These are phyloP conservation scores for Cricetomys ansorgei DNA, from an alignment of 2,113 vertebrate genomes.

Conservation along the genomic window DNA sequence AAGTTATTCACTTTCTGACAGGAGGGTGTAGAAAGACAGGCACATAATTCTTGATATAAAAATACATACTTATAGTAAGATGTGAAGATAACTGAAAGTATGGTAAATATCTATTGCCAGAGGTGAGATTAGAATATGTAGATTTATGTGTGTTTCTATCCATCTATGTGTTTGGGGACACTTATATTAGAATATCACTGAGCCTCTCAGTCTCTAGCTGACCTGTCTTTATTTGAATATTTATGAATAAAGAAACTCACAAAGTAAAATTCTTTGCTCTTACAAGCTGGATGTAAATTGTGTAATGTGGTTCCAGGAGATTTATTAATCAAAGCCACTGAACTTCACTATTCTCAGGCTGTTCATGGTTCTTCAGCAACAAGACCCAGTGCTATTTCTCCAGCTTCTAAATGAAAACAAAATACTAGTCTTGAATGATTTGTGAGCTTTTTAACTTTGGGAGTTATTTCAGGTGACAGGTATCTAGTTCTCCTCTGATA, in stretches of 20 bases:
- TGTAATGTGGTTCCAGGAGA: background rate
- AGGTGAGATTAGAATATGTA: background rate
- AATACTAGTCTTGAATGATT: too few species aligned
- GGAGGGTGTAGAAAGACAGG: background rate
- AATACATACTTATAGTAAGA: background rate
- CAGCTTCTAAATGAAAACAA: background rate
- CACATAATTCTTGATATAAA: background rate
- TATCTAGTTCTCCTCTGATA: too few species aligned
- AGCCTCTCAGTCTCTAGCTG: background rate
- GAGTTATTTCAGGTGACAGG: background rate
- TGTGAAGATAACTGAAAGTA: background rate
- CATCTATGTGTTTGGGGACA: too few species aligned
- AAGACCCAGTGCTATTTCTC: background rate
- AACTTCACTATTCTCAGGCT: background rate
- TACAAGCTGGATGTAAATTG: background rate
- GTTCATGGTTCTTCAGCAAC: background rate
- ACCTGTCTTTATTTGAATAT: background rate
- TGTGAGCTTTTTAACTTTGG: background rate
- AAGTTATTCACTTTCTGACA: background rate
- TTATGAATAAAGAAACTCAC: background rate
- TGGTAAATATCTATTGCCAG: background rate
- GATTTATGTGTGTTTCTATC: background rate
- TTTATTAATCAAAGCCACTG: background rate
- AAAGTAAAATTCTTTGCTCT: background rate
- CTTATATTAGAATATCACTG: background rate